Percentiles rank a stretch among this genome's conserved stretches.
phyloP scores from a whole-genome alignment of 2,888 invertebrate genomes.

The Polydrusus tereticollis region DNA sequence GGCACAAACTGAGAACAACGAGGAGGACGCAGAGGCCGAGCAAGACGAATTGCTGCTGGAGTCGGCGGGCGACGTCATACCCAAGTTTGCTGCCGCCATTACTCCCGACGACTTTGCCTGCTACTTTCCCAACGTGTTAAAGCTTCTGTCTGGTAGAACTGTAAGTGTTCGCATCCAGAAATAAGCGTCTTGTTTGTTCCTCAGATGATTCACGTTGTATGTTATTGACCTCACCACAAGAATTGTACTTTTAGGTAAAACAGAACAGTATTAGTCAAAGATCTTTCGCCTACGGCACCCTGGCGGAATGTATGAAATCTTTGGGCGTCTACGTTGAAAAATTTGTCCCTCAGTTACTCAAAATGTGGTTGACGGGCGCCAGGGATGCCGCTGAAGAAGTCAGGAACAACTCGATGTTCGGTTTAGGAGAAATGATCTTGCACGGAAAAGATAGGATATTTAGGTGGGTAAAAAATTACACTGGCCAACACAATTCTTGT shows the following conservation, averaged over 20 bases:
- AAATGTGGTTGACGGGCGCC: conserved; percentile 73
- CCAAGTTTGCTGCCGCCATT: conserved; percentile 76
- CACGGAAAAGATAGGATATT: conserved; percentile 75
- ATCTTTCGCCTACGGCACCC: conserved; percentile 79
- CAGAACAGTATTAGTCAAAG: conserved; percentile 75
- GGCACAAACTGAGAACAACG: conserved; percentile 60
- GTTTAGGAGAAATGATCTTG: conserved; percentile 79
- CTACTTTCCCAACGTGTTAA: conserved; percentile 76
- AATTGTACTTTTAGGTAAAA: conserved; percentile 64
- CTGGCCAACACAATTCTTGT: too few species aligned
- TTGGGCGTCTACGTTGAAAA: conserved; percentile 70
- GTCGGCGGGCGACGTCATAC: conserved; percentile 81
- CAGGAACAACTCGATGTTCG: conserved; percentile 82
- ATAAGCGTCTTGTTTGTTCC: background rate
- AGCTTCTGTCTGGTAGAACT: conserved; percentile 74
- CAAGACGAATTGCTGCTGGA: conserved; percentile 81
- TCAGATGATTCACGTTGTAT: too few species aligned
- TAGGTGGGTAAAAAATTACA: conserved; percentile 68
- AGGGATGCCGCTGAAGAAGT: conserved; percentile 78
- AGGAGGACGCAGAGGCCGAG: conserved; percentile 76
- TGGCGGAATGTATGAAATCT: conserved; percentile 80
- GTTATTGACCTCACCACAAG: too few species aligned
- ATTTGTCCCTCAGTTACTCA: conserved; percentile 74
- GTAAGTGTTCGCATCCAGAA: conserved; percentile 66
- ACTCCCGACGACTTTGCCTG: conserved; percentile 75